These are phyloP conservation scores for Cepaea hortensis DNA, from an alignment of 2,888 invertebrate genomes.

Conservation along the genomic window DNA sequence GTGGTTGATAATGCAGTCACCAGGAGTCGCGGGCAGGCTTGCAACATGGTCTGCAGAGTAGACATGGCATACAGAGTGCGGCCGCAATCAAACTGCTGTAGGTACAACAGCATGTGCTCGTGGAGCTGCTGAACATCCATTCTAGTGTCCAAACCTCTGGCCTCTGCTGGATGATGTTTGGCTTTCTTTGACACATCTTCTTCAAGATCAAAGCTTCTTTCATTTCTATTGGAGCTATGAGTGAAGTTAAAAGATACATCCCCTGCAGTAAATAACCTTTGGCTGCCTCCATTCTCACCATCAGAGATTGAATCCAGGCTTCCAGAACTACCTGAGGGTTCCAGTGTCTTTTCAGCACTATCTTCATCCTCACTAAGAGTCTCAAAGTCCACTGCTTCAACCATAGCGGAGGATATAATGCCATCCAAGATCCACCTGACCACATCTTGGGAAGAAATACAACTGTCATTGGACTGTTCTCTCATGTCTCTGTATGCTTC, in stretches of 20 bases:
- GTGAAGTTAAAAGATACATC: neutral
- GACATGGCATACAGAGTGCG: constrained; percentile 85
- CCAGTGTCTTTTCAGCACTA: neutral
- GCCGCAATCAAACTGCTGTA: constrained; percentile 86
- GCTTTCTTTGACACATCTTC: constrained; percentile 22
- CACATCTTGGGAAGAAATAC: constrained; percentile 6
- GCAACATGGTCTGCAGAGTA: constrained; percentile 84
- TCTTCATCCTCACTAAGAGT: neutral
- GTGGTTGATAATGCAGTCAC: constrained; percentile 87
- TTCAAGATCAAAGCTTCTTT: constrained; percentile 48
- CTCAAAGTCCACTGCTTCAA: neutral
- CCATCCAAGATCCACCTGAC: constrained; percentile 23
- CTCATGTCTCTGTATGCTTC: neutral
- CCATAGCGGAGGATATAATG: constrained; percentile 15
- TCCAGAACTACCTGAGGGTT: constrained; percentile 9
- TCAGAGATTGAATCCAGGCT: constrained; percentile 58
- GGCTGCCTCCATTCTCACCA: constrained; percentile 57
- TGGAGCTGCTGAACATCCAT: constrained; percentile 84
- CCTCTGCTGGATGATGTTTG: neutral
- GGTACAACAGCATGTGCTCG: constrained; percentile 88
- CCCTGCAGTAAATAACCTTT: neutral
- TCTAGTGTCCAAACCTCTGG: constrained; percentile 56
- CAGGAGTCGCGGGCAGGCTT: constrained; percentile 84
- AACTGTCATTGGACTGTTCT: neutral
- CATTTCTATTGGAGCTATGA: neutral